Conservation (phyloP, 2,113 vertebrate genomes). For the Archocentrus centrarchus region DNA sequence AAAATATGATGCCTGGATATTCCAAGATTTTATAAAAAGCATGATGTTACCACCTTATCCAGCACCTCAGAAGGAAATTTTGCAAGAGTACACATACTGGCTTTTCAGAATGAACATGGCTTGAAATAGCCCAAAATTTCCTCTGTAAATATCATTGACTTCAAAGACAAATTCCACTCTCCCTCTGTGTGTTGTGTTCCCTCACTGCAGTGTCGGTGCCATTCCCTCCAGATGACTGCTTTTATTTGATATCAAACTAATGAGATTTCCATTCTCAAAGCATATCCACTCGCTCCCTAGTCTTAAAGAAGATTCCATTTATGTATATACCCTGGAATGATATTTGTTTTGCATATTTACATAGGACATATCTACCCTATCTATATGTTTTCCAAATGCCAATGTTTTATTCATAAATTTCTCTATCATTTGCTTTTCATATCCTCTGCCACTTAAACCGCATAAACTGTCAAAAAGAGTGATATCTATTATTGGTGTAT, state of each 20-base stretch:
- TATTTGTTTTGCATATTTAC: slow-evolving; percentile 82
- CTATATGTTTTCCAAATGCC: slow-evolving; percentile 78
- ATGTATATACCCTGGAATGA: slow-evolving; percentile 75
- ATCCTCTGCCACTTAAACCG: slow-evolving; percentile 71
- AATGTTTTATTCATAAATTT: slow-evolving; percentile 81
- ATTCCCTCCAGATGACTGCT: slow-evolving; percentile 77
- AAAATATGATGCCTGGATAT: neutral
- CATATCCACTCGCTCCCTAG: slow-evolving; percentile 61
- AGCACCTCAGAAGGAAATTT: slow-evolving; percentile 11
- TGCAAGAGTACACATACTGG: slow-evolving; percentile 19
- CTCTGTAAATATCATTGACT: slow-evolving; percentile 70
- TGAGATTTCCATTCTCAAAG: slow-evolving; percentile 79
- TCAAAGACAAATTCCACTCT: slow-evolving; percentile 72
- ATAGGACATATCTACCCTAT: slow-evolving; percentile 73
- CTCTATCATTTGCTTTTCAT: slow-evolving; percentile 73
- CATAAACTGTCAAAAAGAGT: slow-evolving; percentile 75
- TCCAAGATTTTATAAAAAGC: neutral
- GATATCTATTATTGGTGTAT: slow-evolving; percentile 70
- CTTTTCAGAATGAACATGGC: slow-evolving; percentile 47
- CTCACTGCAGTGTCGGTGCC: slow-evolving; percentile 56
- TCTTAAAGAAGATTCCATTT: slow-evolving; percentile 74
- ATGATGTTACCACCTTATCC: neutral
- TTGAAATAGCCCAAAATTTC: slow-evolving; percentile 66
- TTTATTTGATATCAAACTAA: slow-evolving; percentile 83
- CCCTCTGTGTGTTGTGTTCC: slow-evolving; percentile 58